Evolutionary conservation across 2,888 invertebrate species (phyloP).

Genomic region (Pristionchus fissidentatus): DNA sequence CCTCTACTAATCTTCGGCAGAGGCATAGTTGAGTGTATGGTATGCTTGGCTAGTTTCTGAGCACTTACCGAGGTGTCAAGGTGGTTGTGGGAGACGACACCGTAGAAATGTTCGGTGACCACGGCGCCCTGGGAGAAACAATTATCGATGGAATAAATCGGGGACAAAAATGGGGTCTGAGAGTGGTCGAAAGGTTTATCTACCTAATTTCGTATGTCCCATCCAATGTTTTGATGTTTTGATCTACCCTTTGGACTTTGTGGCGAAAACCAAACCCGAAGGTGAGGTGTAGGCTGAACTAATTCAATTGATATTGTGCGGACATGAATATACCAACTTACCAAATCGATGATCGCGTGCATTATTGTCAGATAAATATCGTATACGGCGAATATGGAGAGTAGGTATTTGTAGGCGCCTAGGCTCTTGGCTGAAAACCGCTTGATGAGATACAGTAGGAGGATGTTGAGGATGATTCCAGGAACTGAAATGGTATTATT

Average conservation of each 20-base stretch:
- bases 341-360: not conserved
- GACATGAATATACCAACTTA: not conserved
- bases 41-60: too few relatives aligned
- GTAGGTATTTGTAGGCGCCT: not conserved
- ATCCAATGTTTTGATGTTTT: too few relatives aligned
- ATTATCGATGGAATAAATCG: too few relatives aligned
- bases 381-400: not conserved
- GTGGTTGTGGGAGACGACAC: not conserved
- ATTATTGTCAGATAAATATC: not conserved
- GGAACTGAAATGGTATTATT: too few relatives aligned
- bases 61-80: not conserved
- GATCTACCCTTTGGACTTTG: too few relatives aligned
- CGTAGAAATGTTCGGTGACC: not conserved
- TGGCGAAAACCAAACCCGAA: too few relatives aligned
- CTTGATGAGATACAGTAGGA: not conserved
- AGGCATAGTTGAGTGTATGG: too few relatives aligned
- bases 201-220: too few relatives aligned
- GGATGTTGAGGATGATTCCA: not conserved
- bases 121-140: not conserved
- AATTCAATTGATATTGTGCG: too few relatives aligned
- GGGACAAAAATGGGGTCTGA: too few relatives aligned
- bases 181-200: not conserved
- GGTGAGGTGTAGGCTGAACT: too few relatives aligned
- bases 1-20: too few relatives aligned
- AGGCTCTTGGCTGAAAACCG: not conserved